Evolutionary conservation across 2,113 vertebrate species (phyloP).

Genomic region (Hippocampus barbouri): DNA sequence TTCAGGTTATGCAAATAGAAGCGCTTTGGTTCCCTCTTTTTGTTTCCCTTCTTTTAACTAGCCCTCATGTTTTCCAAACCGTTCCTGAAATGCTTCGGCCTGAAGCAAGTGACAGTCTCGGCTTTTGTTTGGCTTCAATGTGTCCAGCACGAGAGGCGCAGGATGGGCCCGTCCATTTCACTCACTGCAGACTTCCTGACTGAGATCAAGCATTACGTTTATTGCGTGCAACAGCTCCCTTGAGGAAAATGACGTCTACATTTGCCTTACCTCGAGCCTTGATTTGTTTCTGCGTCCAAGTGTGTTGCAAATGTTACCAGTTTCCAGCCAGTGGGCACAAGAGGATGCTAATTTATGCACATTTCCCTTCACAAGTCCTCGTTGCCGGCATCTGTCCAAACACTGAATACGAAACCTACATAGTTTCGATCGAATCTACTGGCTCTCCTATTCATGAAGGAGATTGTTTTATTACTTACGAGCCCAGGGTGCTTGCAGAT

Average conservation of each 20-base stretch:
- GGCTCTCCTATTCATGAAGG: not conserved
- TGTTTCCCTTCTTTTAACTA: conserved; percentile 24
- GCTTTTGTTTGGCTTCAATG: not conserved
- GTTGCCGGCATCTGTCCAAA: conserved; percentile 4
- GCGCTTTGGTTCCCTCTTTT: conserved; percentile 43
- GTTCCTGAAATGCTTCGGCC: conserved; percentile 11
- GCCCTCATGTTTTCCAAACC: not conserved
- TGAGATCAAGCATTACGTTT: not conserved
- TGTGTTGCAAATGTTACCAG: not conserved
- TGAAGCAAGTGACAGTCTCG: conserved; percentile 3
- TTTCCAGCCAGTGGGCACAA: not conserved
- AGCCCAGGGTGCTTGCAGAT: not conserved
- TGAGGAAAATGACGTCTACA: not conserved
- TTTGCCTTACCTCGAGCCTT: not conserved
- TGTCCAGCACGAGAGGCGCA: not conserved
- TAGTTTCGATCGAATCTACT: not conserved
- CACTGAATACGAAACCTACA: not conserved
- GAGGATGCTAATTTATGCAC: conserved; percentile 1
- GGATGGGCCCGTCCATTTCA: not conserved
- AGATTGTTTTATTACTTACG: not conserved
- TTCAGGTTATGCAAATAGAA: conserved; percentile 57
- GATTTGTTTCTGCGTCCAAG: not conserved
- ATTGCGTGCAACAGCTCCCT: not conserved
- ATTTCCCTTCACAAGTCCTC: not conserved
- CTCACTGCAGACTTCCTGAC: not conserved